phyloP scores from a whole-genome alignment of 2,797 vertebrate species.

The Rousettus madagascariensis region DNA sequence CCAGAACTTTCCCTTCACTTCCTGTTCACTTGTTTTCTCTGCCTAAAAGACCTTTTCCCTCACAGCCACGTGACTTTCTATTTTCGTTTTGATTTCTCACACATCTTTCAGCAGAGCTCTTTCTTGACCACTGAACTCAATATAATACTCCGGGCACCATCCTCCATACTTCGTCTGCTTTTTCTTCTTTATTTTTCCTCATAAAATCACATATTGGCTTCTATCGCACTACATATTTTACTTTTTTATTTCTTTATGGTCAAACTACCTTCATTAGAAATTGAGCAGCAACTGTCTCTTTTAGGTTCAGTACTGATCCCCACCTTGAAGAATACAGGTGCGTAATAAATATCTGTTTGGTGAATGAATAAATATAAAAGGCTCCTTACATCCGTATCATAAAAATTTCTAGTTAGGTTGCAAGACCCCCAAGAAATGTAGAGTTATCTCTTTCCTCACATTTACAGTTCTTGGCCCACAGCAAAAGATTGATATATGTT shows the following conservation, averaged over 20 bases:
- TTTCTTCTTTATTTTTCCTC: not conserved
- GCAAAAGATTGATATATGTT: not conserved
- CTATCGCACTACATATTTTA: not conserved
- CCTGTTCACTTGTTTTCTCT: not conserved
- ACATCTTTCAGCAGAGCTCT: not conserved
- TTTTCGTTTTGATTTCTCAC: not conserved
- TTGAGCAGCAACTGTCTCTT: not conserved
- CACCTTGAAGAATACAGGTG: not conserved
- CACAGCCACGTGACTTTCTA: not conserved
- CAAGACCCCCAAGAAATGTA: not conserved
- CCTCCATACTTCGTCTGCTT: not conserved
- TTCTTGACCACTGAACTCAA: not conserved
- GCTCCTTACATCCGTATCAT: not conserved
- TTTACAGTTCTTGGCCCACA: not conserved
- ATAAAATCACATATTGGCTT: not conserved
- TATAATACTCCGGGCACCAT: not conserved
- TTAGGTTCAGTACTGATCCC: not conserved
- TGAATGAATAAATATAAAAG: not conserved
- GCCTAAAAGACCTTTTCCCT: not conserved
- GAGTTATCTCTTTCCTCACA: not conserved
- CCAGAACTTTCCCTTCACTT: not conserved
- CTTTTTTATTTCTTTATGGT: not conserved
- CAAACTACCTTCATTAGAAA: conserved; percentile 1
- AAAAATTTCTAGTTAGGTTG: not conserved
- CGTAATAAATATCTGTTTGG: not conserved